These are phyloP conservation scores for Ramazzottius varieornatus DNA, from an alignment of 2,888 invertebrate genomes.

Conservation along the genomic window DNA sequence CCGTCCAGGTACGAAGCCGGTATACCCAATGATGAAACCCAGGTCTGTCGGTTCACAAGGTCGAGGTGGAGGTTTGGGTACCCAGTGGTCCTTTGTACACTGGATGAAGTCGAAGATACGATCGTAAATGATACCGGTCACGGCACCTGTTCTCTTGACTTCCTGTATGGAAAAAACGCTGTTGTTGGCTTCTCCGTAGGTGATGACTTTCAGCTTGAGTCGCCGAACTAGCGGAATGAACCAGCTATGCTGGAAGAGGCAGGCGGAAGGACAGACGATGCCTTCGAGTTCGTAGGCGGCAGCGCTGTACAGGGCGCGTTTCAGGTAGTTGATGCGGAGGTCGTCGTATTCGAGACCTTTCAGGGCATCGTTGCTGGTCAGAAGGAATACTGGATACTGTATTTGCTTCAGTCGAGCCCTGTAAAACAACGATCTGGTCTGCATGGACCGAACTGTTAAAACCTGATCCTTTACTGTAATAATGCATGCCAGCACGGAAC, in stretches of 20 bases:
- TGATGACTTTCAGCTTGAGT: background rate
- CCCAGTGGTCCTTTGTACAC: background rate
- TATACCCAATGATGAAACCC: background rate
- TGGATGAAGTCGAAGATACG: background rate
- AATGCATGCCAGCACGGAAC: no score
- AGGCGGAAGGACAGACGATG: background rate
- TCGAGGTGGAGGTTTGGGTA: background rate
- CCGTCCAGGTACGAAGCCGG: background rate
- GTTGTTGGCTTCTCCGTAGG: background rate
- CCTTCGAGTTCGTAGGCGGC: background rate
- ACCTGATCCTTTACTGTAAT: no score
- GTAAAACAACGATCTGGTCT: no score
- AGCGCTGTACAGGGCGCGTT: constrained; percentile 1
- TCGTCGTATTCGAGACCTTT: background rate
- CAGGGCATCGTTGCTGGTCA: background rate
- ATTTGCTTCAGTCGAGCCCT: background rate
- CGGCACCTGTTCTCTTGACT: background rate
- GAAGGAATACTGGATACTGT: background rate
- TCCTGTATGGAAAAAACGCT: background rate
- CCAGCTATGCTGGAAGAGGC: background rate
- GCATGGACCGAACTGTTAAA: no score
- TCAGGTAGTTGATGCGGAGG: background rate
- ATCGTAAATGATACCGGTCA: background rate
- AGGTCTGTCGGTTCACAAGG: background rate
- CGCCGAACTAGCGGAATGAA: background rate